Conservation (phyloP, 1,140 invertebrate genomes). For the Paracyclopina nana region DNA sequence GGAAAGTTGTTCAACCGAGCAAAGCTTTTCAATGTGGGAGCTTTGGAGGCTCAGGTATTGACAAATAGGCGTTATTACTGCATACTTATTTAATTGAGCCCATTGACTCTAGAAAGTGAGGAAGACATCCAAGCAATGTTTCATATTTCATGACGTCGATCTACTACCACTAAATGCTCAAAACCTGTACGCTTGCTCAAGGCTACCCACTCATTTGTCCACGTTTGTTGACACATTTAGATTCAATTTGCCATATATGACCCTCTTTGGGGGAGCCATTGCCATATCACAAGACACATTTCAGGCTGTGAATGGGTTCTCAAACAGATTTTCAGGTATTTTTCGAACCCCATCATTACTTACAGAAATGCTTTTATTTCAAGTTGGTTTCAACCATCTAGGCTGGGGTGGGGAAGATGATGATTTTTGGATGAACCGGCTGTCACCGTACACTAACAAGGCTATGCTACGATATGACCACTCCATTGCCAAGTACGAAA, state of each 20-base stretch:
- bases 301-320: slow-evolving; percentile 12
- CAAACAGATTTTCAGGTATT: slow-evolving; percentile 9
- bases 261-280: slow-evolving; percentile 6
- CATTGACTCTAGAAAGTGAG: too few relatives aligned
- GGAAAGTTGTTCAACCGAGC: slow-evolving; percentile 68
- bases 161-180: slow-evolving; percentile 65
- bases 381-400: neutral
- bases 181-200: slow-evolving; percentile 58
- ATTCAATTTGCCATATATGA: slow-evolving; percentile 1
- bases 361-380: neutral
- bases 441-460: slow-evolving; percentile 6
- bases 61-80: slow-evolving; percentile 16
- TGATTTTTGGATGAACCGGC: slow-evolving; percentile 3
- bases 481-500: too few relatives aligned
- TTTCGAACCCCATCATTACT: neutral
- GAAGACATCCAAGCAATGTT: too few relatives aligned
- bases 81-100: too few relatives aligned
- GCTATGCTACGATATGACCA: too few relatives aligned
- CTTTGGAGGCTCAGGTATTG: slow-evolving; percentile 41
- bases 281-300: neutral
- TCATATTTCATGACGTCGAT: slow-evolving; percentile 89
- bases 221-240: slow-evolving; percentile 74
- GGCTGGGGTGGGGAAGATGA: slow-evolving; percentile 12
- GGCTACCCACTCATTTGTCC: slow-evolving; percentile 78
- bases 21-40: slow-evolving; percentile 80